phyloP scores from a whole-genome alignment of 2,797 vertebrate species.

The Sebastes hopkinsi region DNA sequence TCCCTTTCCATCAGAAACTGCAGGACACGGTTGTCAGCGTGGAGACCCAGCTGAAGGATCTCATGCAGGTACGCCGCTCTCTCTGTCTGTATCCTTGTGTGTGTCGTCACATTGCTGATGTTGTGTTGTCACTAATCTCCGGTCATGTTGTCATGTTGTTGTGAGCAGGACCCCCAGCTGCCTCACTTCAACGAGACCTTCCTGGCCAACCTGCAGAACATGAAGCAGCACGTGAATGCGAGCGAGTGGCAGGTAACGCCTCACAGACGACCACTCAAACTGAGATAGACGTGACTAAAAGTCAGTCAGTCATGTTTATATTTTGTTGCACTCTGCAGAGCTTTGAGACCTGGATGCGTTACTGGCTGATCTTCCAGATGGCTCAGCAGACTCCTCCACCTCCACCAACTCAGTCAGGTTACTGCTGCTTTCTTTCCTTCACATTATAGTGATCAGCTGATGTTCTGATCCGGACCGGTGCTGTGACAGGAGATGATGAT shows the following conservation, averaged over 20 bases:
- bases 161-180: conserved; percentile 68
- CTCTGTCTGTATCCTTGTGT: neutral
- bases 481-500: neutral
- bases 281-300: neutral
- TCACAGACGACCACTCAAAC: neutral
- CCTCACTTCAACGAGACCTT: conserved; percentile 84
- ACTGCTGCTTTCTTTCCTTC: neutral
- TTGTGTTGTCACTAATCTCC: conserved; percentile 6
- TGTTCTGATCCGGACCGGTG: neutral
- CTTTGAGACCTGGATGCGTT: conserved; percentile 88
- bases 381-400: conserved; percentile 78
- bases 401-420: conserved; percentile 62
- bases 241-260: conserved; percentile 85
- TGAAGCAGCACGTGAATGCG: conserved; percentile 75
- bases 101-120: neutral
- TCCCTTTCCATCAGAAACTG: conserved; percentile 58
- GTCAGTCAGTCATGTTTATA: neutral
- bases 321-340: conserved; percentile 66
- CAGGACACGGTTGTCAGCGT: conserved; percentile 70
- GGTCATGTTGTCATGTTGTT: neutral
- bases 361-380: conserved; percentile 90
- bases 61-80: conserved; percentile 81
- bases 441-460: neutral
- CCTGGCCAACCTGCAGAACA: conserved; percentile 79
- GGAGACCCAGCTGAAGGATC: conserved; percentile 85